Evolutionary conservation across 35 echinoderm and acorn worm genomes (phyloP).

Genomic region (Ophiothrix spiculata): DNA sequence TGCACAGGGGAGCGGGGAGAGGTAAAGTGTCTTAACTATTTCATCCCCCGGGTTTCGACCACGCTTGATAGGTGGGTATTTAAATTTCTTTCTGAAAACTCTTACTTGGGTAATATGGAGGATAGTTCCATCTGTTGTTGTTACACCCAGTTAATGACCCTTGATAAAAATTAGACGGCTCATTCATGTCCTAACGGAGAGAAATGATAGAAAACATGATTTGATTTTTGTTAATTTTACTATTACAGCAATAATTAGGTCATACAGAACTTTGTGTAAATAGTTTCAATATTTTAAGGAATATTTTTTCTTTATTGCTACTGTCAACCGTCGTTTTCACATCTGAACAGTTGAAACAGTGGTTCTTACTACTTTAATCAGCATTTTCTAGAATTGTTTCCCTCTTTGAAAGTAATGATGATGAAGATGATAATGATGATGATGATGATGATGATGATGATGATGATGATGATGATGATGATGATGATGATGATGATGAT

Average conservation of each 20-base stretch:
- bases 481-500: background rate
- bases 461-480: background rate
- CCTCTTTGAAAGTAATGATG: background rate
- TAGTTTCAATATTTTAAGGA: too few relatives aligned
- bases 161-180: slow-evolving; percentile 82
- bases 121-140: slow-evolving; percentile 80
- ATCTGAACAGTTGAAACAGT: background rate
- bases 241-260: too few relatives aligned
- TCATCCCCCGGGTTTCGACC: background rate
- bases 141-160: slow-evolving; percentile 71
- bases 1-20: too few relatives aligned
- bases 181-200: slow-evolving; percentile 99
- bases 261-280: too few relatives aligned
- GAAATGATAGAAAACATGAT: too few relatives aligned
- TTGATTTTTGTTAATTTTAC: too few relatives aligned
- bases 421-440: background rate
- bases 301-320: background rate
- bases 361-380: too few relatives aligned
- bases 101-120: slow-evolving; percentile 96
- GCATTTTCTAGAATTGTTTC: background rate
- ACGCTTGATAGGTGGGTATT: background rate
- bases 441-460: background rate
- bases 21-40: too few relatives aligned
- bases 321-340: background rate
- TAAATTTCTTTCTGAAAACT: background rate